Percentiles rank a stretch among this genome's conserved stretches.
Evolutionary conservation across 2,888 invertebrate species (phyloP).

Genomic region (Plebejus melissa): DNA sequence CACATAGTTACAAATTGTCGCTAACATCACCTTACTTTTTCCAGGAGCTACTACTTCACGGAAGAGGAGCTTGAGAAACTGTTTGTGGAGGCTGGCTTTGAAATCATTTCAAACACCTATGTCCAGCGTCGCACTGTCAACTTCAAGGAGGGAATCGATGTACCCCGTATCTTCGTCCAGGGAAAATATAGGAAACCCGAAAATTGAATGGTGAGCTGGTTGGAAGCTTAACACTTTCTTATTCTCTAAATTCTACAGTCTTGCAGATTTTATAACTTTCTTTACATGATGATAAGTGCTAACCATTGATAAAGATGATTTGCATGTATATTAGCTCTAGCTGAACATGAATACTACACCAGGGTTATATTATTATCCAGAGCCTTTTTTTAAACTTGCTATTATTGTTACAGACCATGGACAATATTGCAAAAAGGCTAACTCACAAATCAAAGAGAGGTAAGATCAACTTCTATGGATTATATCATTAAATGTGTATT

Average conservation of each 20-base stretch:
- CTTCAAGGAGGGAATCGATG: constrained; percentile 93
- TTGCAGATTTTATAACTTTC: background rate
- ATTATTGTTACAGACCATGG: background rate
- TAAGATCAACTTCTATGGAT: background rate
- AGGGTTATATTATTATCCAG: background rate
- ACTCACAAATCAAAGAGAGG: background rate
- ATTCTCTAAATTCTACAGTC: background rate
- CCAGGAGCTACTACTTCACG: constrained; percentile 89
- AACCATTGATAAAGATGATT: constrained; percentile 73
- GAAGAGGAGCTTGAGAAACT: constrained; percentile 83
- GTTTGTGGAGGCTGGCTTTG: constrained; percentile 85
- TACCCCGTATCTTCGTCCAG: constrained; percentile 95
- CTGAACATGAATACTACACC: constrained; percentile 46
- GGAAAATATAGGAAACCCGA: constrained; percentile 85
- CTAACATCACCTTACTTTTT: constrained; percentile 40
- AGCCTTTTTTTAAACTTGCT: background rate
- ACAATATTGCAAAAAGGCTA: background rate
- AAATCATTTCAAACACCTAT: constrained; percentile 84
- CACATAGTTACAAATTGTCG: background rate
- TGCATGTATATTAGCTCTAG: constrained; percentile 79
- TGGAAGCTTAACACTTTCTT: background rate
- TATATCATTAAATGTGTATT: background rate
- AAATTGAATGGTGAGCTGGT: constrained; percentile 41
- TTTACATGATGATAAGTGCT: constrained; percentile 69
- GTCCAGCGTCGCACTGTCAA: constrained; percentile 94